Conservation (phyloP, 2,888 invertebrate genomes). For the Noctua comes region DNA sequence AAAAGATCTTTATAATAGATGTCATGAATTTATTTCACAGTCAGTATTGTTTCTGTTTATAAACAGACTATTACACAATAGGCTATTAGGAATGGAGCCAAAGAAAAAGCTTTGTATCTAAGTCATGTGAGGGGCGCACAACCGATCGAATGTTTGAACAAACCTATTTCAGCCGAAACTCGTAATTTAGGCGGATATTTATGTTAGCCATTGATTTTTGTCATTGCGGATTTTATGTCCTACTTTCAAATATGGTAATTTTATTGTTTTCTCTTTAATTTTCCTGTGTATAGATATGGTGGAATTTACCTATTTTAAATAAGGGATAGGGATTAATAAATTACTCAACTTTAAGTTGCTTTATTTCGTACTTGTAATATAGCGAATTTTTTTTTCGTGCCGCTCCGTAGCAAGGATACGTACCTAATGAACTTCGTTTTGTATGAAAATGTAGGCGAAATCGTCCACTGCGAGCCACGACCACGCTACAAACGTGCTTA, state of each 20-base stretch:
- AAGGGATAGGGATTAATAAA: not conserved
- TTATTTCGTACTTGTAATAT: not conserved
- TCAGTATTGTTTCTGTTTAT: conserved; percentile 48
- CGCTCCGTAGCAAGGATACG: not conserved
- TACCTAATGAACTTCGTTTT: not conserved
- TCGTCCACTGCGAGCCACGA: not conserved
- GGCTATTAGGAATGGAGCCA: conserved; percentile 66
- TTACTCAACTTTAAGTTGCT: not conserved
- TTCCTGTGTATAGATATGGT: not conserved
- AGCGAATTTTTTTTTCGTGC: not conserved
- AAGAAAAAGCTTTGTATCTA: conserved; percentile 40
- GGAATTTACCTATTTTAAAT: not conserved
- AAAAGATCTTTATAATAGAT: conserved; percentile 4
- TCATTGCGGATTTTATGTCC: conserved; percentile 6
- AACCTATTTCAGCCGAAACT: conserved; percentile 11
- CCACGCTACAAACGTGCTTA: not conserved
- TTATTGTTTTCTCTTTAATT: conserved; percentile 7
- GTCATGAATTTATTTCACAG: conserved; percentile 36
- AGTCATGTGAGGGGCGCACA: conserved; percentile 33
- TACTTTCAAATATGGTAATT: conserved; percentile 27
- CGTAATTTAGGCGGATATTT: conserved; percentile 12
- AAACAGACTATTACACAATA: conserved; percentile 64
- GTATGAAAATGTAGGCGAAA: not conserved
- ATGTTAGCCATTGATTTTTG: conserved; percentile 3
- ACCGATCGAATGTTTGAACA: conserved; percentile 32